A percentile compares a stretch with the other conserved stretches of the same genome.
phyloP scores from a whole-genome alignment of 2,888 invertebrate species.

The Gasteruption jaculator region DNA sequence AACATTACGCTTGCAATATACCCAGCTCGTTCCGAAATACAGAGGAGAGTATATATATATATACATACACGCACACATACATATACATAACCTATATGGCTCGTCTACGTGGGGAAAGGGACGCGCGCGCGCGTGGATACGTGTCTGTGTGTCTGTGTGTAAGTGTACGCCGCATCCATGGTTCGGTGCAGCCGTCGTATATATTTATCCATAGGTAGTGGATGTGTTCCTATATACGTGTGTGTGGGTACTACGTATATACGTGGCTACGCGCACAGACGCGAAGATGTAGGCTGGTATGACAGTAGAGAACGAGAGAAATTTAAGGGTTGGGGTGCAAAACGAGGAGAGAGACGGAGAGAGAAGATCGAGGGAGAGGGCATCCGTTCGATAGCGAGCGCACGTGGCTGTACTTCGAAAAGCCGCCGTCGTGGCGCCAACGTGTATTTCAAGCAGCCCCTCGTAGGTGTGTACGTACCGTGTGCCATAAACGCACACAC shows the following conservation, averaged over 20 bases:
- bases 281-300: constrained; percentile 13
- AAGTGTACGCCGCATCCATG: constrained; percentile 33
- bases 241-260: constrained; percentile 8
- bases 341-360: constrained; percentile 9
- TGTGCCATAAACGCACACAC: constrained; percentile 7
- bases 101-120: too few relatives aligned
- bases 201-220: constrained; percentile 15
- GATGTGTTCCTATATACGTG: constrained; percentile 4
- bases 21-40: constrained; percentile 41
- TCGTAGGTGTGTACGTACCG: constrained; percentile 8
- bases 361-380: constrained; percentile 8
- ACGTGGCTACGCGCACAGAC: constrained; percentile 10
- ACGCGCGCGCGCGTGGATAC: constrained; percentile 5
- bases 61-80: constrained; percentile 10
- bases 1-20: constrained; percentile 37
- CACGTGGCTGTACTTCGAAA: constrained; percentile 47
- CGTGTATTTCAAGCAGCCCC: constrained; percentile 39
- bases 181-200: constrained; percentile 32
- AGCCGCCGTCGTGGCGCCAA: constrained; percentile 49
- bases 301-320: constrained; percentile 13
- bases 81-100: constrained; percentile 10
- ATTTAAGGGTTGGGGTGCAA: constrained; percentile 10
- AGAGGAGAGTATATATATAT: constrained; percentile 18
- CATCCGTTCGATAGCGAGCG: constrained; percentile 48
- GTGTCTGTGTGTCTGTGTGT: constrained; percentile 25